Base-by-base conservation (phyloP, 2,888 invertebrate species). In the Crocallis elinguaria region DNA sequence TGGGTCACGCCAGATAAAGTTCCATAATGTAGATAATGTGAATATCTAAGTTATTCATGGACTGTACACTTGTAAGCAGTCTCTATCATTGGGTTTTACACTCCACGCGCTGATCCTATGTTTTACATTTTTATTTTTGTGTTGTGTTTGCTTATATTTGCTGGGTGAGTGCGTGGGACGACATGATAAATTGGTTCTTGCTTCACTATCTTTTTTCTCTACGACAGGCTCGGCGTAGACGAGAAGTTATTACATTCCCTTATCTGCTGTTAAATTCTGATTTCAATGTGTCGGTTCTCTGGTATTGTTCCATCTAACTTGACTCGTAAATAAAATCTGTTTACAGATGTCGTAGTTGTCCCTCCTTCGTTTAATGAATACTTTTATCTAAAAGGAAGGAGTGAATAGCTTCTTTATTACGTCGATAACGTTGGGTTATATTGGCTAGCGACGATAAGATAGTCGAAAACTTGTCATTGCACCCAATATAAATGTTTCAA, bases 11-110 rank as follows among this genome's bases (percentile, higher is more conserved):
- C 90, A 88, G 90, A 90, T 88, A 83, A 86, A 88, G 91, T 86
- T 88, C 87, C 85, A 79, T 80, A 77, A 79, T 90, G 90, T 90
- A 90, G 89, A 90, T 90, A 90, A 87, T 91, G 90, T 91, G 89
- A 89, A 91, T 90, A 90, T 85, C 83, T 88, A 90, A 88, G 88
- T 89, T 88, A 88, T 88, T 86, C 82, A 79, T 80, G 79, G 82
- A 78, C 81, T 79, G 86, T 82, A 79, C 81, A 73, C 73, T 73
- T 75, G 84, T 82, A 77, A 75, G 74, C 79, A 75, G 84, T 86
- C 81, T 79, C 78, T 84, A 87, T 90, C 90, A 88, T 91, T 91
- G 91, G 84, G 88, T 89, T 88, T 91, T 91, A 90, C 89, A 88
- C 82, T 82, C 80, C 81, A 82, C 79, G 79, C 77, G 78, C 76